Evolutionary conservation across 2,888 invertebrate species (phyloP).

Genomic region (Leptopilina drosophilae): DNA sequence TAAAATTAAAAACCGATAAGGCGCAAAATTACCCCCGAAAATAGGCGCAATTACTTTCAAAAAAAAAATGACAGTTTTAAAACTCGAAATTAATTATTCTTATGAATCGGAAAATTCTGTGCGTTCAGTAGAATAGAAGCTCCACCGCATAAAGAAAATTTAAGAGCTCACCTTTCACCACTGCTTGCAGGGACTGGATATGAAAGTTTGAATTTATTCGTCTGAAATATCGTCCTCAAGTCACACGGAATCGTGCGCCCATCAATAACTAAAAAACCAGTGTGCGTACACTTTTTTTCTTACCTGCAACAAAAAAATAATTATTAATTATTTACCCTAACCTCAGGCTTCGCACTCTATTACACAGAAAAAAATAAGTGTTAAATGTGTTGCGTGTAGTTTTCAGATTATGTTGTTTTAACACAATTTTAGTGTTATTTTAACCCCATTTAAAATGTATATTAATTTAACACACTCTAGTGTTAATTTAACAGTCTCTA

Average conservation of each 20-base stretch:
- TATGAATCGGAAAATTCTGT: constrained; percentile 55
- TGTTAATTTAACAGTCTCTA: too few relatives aligned
- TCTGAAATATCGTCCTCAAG: constrained; percentile 61
- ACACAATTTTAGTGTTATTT: too few relatives aligned
- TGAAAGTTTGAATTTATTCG: constrained; percentile 70
- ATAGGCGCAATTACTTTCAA: too few relatives aligned
- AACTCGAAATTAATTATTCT: background rate
- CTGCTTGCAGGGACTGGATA: constrained; percentile 62
- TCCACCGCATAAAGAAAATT: constrained; percentile 69
- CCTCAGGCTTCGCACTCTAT: too few relatives aligned
- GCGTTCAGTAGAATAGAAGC: constrained; percentile 65
- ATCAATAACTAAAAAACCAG: constrained; percentile 30
- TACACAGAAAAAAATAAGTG: too few relatives aligned
- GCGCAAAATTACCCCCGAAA: too few relatives aligned
- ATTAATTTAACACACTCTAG: too few relatives aligned
- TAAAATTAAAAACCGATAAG: too few relatives aligned
- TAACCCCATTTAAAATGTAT: too few relatives aligned
- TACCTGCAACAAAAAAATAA: constrained; percentile 27
- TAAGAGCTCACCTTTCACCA: constrained; percentile 61
- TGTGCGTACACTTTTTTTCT: constrained; percentile 1
- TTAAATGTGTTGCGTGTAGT: too few relatives aligned
- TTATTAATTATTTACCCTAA: too few relatives aligned
- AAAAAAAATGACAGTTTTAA: background rate
- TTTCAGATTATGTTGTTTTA: too few relatives aligned
- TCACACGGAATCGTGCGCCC: constrained; percentile 14